A percentile compares a stretch with the other conserved stretches of the same genome.
Evolutionary conservation across 2,888 invertebrate species (phyloP).

Genomic region (Oligia strigilis): DNA sequence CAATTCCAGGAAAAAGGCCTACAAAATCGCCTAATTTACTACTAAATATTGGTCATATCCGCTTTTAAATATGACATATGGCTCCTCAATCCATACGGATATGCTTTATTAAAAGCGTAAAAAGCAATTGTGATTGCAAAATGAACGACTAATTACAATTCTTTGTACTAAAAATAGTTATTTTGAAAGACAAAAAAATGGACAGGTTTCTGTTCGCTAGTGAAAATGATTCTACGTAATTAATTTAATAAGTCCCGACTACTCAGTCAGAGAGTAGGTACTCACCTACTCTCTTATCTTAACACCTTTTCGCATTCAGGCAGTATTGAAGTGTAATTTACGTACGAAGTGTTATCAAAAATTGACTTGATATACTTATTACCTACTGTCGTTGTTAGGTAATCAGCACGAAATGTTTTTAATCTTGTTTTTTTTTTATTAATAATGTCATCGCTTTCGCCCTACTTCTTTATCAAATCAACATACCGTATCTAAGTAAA

Average conservation of each 20-base stretch:
- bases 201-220: not conserved
- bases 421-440: constrained; percentile 35
- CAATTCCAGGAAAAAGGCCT: too few species aligned
- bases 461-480: constrained; percentile 21
- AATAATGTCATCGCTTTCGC: not conserved
- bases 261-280: too few species aligned
- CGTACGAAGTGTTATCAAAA: not conserved
- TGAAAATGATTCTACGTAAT: not conserved
- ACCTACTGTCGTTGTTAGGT: not conserved
- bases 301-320: constrained; percentile 5
- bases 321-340: constrained; percentile 20
- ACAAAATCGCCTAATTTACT: too few species aligned
- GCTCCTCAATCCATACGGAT: too few species aligned
- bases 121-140: not conserved
- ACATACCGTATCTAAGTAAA: not conserved
- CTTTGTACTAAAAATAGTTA: not conserved
- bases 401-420: constrained; percentile 16
- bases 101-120: not conserved
- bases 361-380: not conserved
- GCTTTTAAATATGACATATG: too few species aligned
- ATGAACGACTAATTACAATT: not conserved
- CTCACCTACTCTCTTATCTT: constrained; percentile 16
- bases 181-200: not conserved
- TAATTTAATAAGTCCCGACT: not conserved
- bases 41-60: too few species aligned